Percentiles rank a stretch among this genome's conserved stretches.
Conservation (phyloP, 2,797 vertebrate species). For the Tarsius wallacei region DNA sequence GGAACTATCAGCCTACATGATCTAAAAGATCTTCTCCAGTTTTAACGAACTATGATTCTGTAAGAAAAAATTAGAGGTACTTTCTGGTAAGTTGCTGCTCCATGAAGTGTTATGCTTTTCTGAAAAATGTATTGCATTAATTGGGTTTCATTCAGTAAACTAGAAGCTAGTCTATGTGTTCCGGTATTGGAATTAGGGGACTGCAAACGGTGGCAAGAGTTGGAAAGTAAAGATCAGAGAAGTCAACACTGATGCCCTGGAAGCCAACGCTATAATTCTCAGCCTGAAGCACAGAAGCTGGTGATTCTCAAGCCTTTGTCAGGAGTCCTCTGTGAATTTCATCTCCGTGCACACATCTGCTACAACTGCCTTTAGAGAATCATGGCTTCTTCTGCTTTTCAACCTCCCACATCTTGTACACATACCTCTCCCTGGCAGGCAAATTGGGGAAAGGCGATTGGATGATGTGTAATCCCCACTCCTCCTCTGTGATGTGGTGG, state of each 20-base stretch:
- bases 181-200: background rate
- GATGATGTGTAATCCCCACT: background rate
- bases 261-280: background rate
- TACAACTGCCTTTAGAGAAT: too few relatives aligned
- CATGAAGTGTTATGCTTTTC: background rate
- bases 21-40: background rate
- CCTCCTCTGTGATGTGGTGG: background rate
- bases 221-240: background rate
- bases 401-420: background rate
- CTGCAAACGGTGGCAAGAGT: background rate
- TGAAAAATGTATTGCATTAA: background rate
- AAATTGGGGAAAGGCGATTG: background rate
- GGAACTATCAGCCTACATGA: background rate
- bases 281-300: too few relatives aligned
- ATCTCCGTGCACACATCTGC: fast-evolving
- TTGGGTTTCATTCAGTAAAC: background rate
- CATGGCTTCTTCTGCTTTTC: background rate
- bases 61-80: background rate
- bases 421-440: background rate
- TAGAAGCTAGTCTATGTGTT: background rate
- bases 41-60: background rate
- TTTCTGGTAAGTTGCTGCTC: background rate
- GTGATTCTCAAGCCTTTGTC: background rate
- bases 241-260: background rate
- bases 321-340: background rate